These are phyloP conservation scores for Hirudinaria manillensis DNA, from an alignment of 2,888 invertebrate genomes.

Conservation along the genomic window DNA sequence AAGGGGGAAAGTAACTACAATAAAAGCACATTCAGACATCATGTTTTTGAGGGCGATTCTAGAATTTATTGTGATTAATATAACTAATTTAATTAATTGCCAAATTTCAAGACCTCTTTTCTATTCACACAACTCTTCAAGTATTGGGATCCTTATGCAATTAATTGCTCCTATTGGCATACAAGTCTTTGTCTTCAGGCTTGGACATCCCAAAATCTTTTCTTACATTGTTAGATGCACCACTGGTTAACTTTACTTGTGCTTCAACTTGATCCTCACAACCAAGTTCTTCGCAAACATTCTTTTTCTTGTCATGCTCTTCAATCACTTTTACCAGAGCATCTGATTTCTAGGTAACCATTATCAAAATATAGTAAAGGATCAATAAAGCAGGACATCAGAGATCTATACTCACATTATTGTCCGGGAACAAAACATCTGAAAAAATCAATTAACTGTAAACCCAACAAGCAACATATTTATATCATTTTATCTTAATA, in stretches of 20 bases:
- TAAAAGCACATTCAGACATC: too few species aligned
- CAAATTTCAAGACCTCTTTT: too few species aligned
- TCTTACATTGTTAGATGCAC: constrained; percentile 10
- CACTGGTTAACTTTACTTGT: neutral
- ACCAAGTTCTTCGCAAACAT: too few species aligned
- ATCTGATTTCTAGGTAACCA: neutral
- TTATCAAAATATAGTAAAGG: neutral
- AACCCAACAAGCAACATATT: too few species aligned
- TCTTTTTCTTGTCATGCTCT: too few species aligned
- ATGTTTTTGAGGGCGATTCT: too few species aligned
- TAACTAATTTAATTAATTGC: too few species aligned
- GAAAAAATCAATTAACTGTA: constrained; percentile 8
- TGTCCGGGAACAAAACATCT: neutral
- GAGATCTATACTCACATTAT: neutral
- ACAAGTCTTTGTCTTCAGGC: constrained; percentile 44
- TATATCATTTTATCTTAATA: too few species aligned
- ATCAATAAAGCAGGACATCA: neutral
- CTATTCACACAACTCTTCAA: too few species aligned
- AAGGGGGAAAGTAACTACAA: too few species aligned
- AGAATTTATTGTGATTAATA: too few species aligned
- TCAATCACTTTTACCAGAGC: neutral
- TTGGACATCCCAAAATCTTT: constrained; percentile 40
- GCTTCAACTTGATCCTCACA: neutral
- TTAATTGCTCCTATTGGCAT: constrained; percentile 40
- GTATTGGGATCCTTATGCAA: neutral